Evolutionary conservation across 2,888 invertebrate genomes (phyloP), one percentile per base, ranked within the genome.

Genomic region (Agonopterix subpropinquella): DNA sequence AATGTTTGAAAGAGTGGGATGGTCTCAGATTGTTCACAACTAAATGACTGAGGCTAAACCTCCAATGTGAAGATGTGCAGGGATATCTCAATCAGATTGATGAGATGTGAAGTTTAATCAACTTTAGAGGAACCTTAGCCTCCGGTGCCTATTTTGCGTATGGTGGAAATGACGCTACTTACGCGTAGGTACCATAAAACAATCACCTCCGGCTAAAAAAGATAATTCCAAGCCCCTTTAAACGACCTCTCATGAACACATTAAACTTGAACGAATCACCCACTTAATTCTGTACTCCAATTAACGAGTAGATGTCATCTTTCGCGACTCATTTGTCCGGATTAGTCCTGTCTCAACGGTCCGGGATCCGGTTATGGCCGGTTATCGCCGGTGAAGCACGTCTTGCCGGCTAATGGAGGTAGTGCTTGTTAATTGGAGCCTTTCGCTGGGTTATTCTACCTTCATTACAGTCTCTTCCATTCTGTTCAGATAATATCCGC

Each of bases 271-370:
- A 47, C 52, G 47, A 50, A 47, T 28, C 28, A 28, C 45, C 52
- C 56, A 66, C 66, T 69, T 70, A 69, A 75, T 69, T 72, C 58
- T 59, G 64, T 56, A 60, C 64, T 59, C 73, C 72, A 77, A 78
- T 79, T 78, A 79, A 67, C 65, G 66, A 67, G 64, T 70, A 63
- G 67, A 77, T 73, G 73, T 75, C 76, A 76, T 76, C 76, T 72
- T 73, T 73, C 73, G 65, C 77, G 73, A 70, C 70, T 77, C 77
- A 74, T 79, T 78, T 77, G 61, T 64, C 55, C 58, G 59, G 65
- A 67, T 66, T 66, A 68, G 58, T 51, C 54, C 54, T 56, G 54
- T 60, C 55, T 51, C 56, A 55, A 54, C 54, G 52, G 51, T 54
- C 54, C 37, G 48, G 48, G 58, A 58, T 59, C 60, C 53, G 57